Evolutionary conservation across 2,113 vertebrate genomes (phyloP).

Genomic region (Pongo pygmaeus): DNA sequence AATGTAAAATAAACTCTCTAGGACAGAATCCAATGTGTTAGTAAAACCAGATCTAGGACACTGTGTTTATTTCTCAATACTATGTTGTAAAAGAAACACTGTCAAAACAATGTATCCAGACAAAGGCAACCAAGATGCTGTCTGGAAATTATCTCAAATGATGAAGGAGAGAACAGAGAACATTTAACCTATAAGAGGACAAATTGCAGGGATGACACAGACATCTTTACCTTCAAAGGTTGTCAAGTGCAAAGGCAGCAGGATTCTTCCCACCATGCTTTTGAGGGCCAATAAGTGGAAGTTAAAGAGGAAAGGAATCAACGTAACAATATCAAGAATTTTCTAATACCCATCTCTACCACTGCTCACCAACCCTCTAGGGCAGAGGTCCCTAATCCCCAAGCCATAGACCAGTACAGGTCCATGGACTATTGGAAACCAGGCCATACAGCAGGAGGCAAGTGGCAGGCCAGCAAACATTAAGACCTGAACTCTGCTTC

Average conservation of each 20-base stretch:
- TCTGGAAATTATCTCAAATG: constrained; percentile 35
- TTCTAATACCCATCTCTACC: neutral
- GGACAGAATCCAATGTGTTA: neutral
- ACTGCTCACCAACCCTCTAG: neutral
- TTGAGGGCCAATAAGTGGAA: neutral
- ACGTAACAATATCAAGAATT: neutral
- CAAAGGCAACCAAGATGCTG: constrained; percentile 3
- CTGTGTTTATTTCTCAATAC: constrained; percentile 34
- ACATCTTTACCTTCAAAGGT: constrained; percentile 1
- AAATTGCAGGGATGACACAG: neutral
- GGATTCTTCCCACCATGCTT: neutral
- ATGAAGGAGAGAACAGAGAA: neutral
- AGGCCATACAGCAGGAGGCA: too few relatives aligned
- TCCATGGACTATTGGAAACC: too few relatives aligned
- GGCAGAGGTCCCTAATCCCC: too few relatives aligned
- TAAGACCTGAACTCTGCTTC: too few relatives aligned
- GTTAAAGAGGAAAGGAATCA: neutral
- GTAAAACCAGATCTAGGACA: neutral
- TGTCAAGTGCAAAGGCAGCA: neutral
- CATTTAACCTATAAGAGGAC: neutral
- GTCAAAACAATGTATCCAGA: constrained; percentile 43
- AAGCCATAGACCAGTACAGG: too few relatives aligned
- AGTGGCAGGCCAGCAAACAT: too few relatives aligned
- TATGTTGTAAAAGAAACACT: neutral
- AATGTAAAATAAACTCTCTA: constrained; percentile 1